Percentiles rank a stretch among this genome's conserved stretches.
Evolutionary conservation across 2,888 invertebrate genomes (phyloP).

Genomic region (Standfussiana lucernea): DNA sequence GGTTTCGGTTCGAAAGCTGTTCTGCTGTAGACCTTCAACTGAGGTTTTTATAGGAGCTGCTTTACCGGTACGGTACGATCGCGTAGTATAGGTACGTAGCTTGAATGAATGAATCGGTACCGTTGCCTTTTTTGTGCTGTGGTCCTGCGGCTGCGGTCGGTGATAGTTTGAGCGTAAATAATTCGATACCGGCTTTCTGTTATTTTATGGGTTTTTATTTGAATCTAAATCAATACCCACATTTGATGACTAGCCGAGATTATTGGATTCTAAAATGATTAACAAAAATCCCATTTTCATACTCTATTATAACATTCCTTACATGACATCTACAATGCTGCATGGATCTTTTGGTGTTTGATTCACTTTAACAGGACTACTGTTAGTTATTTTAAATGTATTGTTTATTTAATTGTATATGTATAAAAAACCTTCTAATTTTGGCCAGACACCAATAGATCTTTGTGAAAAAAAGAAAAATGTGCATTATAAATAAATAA

Average conservation of each 20-base stretch:
- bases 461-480: background rate
- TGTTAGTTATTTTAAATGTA: background rate
- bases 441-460: background rate
- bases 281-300: background rate
- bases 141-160: background rate
- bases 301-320: background rate
- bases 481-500: no score
- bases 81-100: conserved; percentile 1
- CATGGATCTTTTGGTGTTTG: background rate
- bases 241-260: background rate
- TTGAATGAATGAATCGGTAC: conserved; percentile 10
- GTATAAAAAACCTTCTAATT: background rate
- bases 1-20: conserved; percentile 56
- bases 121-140: conserved; percentile 14
- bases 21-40: conserved; percentile 20
- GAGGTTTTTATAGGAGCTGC: conserved; percentile 30
- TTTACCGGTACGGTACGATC: conserved; percentile 26
- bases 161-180: conserved; percentile 8
- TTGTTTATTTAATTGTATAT: background rate
- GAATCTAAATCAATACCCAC: background rate
- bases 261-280: background rate
- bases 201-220: background rate
- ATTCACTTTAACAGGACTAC: background rate
- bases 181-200: background rate
- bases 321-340: background rate